A percentile compares a stretch with the other conserved stretches of the same genome.
These are phyloP conservation scores for Barbus barbus DNA, from an alignment of 2,113 vertebrate species.

Conservation along the genomic window DNA sequence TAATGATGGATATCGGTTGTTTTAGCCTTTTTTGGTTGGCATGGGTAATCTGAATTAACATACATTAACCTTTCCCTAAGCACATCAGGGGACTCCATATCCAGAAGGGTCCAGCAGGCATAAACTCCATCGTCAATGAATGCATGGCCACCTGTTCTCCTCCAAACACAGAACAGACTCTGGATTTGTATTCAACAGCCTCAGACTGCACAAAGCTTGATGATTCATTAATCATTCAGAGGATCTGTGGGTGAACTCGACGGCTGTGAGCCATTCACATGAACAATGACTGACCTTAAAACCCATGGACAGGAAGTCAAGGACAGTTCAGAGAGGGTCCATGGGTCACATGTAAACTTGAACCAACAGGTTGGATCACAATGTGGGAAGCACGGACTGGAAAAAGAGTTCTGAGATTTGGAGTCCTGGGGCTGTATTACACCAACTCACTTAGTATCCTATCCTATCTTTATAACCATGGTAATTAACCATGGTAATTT, in stretches of 20 bases:
- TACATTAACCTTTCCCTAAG: constrained; percentile 49
- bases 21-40: constrained; percentile 19
- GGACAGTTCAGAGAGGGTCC: not conserved
- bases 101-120: constrained; percentile 2
- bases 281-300: constrained; percentile 6
- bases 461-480: not conserved
- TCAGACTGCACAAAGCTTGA: not conserved
- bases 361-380: not conserved
- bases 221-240: constrained; percentile 25
- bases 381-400: not conserved
- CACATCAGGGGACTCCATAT: constrained; percentile 19
- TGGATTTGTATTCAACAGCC: constrained; percentile 36
- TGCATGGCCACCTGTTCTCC: constrained; percentile 35
- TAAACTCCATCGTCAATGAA: constrained; percentile 24
- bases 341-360: not conserved
- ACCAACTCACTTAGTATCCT: not conserved
- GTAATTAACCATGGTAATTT: not conserved
- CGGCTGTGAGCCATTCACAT: not conserved
- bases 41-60: constrained; percentile 43
- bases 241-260: not conserved
- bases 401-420: not conserved
- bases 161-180: not conserved
- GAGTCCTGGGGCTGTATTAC: not conserved
- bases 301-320: not conserved
- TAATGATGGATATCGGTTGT: constrained; percentile 3